These are phyloP conservation scores for Tricholaema leucomelas DNA, from an alignment of 2,113 vertebrate species.

Conservation along the genomic window DNA sequence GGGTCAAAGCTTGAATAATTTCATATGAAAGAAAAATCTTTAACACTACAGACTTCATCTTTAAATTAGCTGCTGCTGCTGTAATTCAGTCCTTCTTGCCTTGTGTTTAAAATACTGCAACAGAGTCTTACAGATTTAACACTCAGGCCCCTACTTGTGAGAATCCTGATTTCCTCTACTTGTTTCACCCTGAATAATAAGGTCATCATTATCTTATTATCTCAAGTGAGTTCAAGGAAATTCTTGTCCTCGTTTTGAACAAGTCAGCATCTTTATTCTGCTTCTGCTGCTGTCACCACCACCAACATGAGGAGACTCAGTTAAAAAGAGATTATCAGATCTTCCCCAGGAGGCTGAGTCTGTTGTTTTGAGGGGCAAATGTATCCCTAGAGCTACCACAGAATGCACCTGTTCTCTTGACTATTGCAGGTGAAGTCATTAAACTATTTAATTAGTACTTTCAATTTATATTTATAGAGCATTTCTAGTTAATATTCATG, in stretches of 20 bases:
- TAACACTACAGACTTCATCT: not conserved
- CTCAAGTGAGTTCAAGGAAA: not conserved
- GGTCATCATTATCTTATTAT: not conserved
- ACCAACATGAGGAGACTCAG: not conserved
- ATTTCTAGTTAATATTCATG: not conserved
- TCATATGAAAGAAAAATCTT: not conserved
- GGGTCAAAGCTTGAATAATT: not conserved
- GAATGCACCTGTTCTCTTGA: not conserved
- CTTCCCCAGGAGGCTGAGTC: not conserved
- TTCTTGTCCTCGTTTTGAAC: not conserved
- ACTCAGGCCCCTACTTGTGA: not conserved
- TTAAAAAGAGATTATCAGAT: not conserved
- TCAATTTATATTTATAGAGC: not conserved
- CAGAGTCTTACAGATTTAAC: not conserved
- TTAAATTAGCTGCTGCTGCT: not conserved
- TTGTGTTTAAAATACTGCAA: not conserved
- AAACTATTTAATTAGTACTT: not conserved
- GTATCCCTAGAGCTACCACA: not conserved
- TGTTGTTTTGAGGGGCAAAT: not conserved
- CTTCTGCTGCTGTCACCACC: not conserved
- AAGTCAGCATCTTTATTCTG: not conserved
- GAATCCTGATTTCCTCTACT: not conserved
- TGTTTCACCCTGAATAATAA: not conserved
- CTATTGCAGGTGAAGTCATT: not conserved
- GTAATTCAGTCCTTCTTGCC: not conserved